Evolutionary conservation across 2,888 invertebrate species (phyloP).

Genomic region (Drosophila meridionalis): DNA sequence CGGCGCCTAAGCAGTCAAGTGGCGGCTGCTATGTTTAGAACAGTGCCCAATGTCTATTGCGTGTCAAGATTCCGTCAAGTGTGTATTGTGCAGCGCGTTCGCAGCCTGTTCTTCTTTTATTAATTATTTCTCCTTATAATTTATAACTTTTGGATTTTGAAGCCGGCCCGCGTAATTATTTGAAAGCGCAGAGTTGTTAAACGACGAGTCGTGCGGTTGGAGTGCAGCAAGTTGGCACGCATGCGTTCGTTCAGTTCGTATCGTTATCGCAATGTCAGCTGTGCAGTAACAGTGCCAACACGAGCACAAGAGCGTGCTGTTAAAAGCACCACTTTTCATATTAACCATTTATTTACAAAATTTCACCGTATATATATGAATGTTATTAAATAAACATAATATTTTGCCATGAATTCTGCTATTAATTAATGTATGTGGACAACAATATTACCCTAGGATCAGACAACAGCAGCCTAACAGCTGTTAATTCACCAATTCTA

Average conservation of each 20-base stretch:
- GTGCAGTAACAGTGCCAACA: conserved; percentile 37
- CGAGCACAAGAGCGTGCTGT: conserved; percentile 12
- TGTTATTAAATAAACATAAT: not conserved
- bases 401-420: not conserved
- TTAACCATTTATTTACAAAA: not conserved
- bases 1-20: conserved; percentile 57
- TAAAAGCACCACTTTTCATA: not conserved
- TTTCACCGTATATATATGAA: not conserved
- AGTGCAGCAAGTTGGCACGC: conserved; percentile 51
- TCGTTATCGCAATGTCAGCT: conserved; percentile 32
- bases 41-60: conserved; percentile 48
- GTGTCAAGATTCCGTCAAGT: conserved; percentile 62
- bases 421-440: not conserved
- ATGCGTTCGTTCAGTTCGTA: conserved; percentile 42
- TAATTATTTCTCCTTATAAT: not conserved
- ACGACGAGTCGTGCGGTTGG: conserved; percentile 1
- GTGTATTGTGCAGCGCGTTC: conserved; percentile 48
- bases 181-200: conserved; percentile 37
- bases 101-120: conserved; percentile 12
- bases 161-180: conserved; percentile 28
- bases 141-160: conserved; percentile 14
- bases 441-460: not conserved
- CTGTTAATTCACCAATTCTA: conserved; percentile 23
- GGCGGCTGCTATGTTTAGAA: conserved; percentile 56
- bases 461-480: conserved; percentile 37